Evolutionary conservation across 2,113 vertebrate species (phyloP).

Genomic region (Gopherus flavomarginatus): DNA sequence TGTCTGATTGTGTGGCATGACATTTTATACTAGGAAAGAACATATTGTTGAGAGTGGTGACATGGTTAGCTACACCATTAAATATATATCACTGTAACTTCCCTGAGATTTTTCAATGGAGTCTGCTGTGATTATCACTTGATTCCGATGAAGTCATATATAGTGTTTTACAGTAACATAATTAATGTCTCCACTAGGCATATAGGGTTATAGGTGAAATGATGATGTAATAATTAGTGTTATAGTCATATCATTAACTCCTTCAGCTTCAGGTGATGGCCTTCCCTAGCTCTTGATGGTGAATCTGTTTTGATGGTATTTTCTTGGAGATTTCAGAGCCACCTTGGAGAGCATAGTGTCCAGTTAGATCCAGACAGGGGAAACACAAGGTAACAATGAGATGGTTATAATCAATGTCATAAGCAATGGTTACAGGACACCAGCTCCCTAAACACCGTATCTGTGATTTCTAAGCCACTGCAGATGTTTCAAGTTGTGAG

Average conservation of each 20-base stretch:
- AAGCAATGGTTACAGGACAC: not conserved
- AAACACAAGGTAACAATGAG: not conserved
- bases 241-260: not conserved
- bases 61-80: not conserved
- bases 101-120: not conserved
- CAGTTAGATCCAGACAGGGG: not conserved
- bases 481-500: not conserved
- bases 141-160: not conserved
- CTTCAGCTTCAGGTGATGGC: not conserved
- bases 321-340: not conserved
- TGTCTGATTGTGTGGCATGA: conserved; percentile 56
- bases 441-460: not conserved
- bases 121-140: not conserved
- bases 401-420: not conserved
- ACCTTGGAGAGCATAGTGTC: not conserved
- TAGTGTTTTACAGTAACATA: not conserved
- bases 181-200: not conserved
- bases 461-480: not conserved
- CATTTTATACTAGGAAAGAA: conserved; percentile 48
- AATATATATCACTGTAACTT: not conserved
- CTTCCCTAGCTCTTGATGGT: not conserved
- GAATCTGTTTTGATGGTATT: not conserved
- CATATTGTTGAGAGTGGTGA: conserved; percentile 13
- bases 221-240: not conserved
- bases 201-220: not conserved